phyloP scores from a whole-genome alignment of 1,140 invertebrate species.

The Laupala kohalensis region DNA sequence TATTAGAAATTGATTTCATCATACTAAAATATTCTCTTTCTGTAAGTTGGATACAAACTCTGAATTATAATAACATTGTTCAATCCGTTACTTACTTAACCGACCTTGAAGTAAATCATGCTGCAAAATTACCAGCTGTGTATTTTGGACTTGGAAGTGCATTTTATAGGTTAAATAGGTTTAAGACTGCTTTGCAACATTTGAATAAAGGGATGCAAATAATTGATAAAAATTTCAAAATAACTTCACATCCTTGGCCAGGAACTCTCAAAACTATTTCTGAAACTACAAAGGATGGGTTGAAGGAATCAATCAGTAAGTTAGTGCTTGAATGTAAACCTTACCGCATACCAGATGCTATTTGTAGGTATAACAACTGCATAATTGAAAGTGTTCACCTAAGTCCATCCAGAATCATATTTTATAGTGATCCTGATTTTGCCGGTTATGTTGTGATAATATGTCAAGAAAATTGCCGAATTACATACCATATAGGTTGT shows the following conservation, averaged over 20 bases:
- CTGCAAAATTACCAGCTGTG: constrained; percentile 11
- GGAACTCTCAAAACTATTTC: constrained; percentile 11
- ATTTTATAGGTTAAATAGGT: constrained; percentile 16
- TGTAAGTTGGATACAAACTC: constrained; percentile 1
- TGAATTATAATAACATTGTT: constrained; percentile 6
- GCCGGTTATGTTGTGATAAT: constrained; percentile 16
- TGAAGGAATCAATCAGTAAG: constrained; percentile 11
- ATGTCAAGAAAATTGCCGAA: constrained; percentile 18
- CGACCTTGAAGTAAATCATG: neutral
- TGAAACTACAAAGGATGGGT: constrained; percentile 13
- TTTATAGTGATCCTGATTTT: constrained; percentile 17
- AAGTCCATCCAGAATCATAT: constrained; percentile 14
- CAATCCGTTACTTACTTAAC: neutral
- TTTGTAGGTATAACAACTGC: constrained; percentile 16
- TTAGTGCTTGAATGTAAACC: constrained; percentile 7
- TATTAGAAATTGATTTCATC: constrained; percentile 3
- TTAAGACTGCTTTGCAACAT: constrained; percentile 12
- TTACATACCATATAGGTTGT: constrained; percentile 17
- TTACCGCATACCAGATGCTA: constrained; percentile 11
- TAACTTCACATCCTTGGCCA: constrained; percentile 10
- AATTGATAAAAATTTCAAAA: neutral
- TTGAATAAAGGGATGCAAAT: constrained; percentile 14
- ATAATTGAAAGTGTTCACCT: constrained; percentile 14
- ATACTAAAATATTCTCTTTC: constrained; percentile 2
- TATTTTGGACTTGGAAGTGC: constrained; percentile 12